These are phyloP conservation scores for Horisme vitalbata DNA, from an alignment of 2,888 invertebrate genomes.

Conservation along the genomic window DNA sequence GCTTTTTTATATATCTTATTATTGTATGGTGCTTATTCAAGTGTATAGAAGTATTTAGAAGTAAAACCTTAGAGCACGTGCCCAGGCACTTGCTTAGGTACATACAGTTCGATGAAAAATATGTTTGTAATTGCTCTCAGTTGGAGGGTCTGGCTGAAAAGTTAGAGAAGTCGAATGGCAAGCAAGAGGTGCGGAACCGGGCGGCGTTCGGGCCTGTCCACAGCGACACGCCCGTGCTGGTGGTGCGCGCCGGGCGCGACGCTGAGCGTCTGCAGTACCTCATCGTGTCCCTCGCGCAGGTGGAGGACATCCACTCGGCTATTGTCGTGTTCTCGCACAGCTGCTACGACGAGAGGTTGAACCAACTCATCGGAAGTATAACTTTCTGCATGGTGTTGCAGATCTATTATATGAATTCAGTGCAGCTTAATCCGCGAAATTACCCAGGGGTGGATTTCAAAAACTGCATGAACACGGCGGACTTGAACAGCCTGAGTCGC, in stretches of 20 bases:
- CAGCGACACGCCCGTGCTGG: slow-evolving; percentile 82
- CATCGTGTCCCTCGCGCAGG: slow-evolving; percentile 74
- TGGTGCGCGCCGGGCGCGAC: slow-evolving; percentile 82
- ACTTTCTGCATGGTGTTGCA: slow-evolving; percentile 56
- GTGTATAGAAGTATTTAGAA: not conserved
- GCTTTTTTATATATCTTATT: slow-evolving; percentile 1
- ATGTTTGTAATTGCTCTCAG: not conserved
- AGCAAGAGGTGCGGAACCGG: slow-evolving; percentile 41
- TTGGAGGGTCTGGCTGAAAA: slow-evolving; percentile 80
- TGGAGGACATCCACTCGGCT: slow-evolving; percentile 38
- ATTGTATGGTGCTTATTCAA: not conserved
- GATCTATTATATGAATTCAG: slow-evolving; percentile 54
- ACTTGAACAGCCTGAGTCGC: slow-evolving; percentile 32
- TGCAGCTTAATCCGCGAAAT: slow-evolving; percentile 46
- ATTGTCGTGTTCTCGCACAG: slow-evolving; percentile 57
- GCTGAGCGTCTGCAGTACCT: slow-evolving; percentile 86
- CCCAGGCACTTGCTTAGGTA: slow-evolving; percentile 29
- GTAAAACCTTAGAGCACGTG: not conserved
- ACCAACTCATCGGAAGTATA: slow-evolving; percentile 43
- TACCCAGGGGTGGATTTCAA: slow-evolving; percentile 46
- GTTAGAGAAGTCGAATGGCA: slow-evolving; percentile 77
- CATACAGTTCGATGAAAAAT: slow-evolving; percentile 22
- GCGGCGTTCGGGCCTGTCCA: slow-evolving; percentile 78
- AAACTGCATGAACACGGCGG: slow-evolving; percentile 32
- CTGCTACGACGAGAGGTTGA: slow-evolving; percentile 44